Conservation (phyloP, 2,888 invertebrate species). For the Ennomos erosarius region DNA sequence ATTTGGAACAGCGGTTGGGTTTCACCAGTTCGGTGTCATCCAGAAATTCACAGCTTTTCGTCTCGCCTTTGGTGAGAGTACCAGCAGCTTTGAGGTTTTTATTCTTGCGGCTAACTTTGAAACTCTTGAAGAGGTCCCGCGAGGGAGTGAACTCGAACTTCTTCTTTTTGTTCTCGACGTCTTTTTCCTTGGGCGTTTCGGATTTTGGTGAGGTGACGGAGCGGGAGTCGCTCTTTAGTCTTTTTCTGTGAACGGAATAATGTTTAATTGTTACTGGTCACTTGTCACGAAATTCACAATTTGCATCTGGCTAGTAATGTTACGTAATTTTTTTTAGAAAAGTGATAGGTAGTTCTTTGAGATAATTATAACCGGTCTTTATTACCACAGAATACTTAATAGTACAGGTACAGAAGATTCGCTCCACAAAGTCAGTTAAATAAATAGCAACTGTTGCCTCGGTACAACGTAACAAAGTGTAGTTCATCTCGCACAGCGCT, state of each 20-base stretch:
- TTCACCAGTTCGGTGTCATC: constrained; percentile 67
- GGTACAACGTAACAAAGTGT: too few species aligned
- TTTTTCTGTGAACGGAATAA: constrained; percentile 57
- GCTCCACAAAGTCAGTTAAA: too few species aligned
- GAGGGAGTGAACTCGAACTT: constrained; percentile 80
- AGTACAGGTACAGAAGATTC: too few species aligned
- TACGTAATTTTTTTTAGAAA: too few species aligned
- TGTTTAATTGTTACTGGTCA: too few species aligned
- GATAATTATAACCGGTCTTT: too few species aligned
- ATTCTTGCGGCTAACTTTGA: constrained; percentile 75
- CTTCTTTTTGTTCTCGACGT: constrained; percentile 77
- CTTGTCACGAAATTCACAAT: too few species aligned
- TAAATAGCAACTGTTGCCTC: too few species aligned
- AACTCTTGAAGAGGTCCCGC: constrained; percentile 77
- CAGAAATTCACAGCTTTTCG: constrained; percentile 78
- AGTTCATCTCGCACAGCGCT: too few species aligned
- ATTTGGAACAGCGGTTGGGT: constrained; percentile 69
- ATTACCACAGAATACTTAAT: too few species aligned
- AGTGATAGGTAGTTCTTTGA: too few species aligned
- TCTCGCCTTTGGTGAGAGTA: constrained; percentile 65
- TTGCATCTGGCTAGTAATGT: too few species aligned
- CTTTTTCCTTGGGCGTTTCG: constrained; percentile 69
- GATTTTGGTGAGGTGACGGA: constrained; percentile 66
- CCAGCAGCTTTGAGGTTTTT: constrained; percentile 68
- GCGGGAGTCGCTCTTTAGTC: constrained; percentile 81